phyloP scores from a whole-genome alignment of 2,113 vertebrate species.

The Aix galericulata region DNA sequence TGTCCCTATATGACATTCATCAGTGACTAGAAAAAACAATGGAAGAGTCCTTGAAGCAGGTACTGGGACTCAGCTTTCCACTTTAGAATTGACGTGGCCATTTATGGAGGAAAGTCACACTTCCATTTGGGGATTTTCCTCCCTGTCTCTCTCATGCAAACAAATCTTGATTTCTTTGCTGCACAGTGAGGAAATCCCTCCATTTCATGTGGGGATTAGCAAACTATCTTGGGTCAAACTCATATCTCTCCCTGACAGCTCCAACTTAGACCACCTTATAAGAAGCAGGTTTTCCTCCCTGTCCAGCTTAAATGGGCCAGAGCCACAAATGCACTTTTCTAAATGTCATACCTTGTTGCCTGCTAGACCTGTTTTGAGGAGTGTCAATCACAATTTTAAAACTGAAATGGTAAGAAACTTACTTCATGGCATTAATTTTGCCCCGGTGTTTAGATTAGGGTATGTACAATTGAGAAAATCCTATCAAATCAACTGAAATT shows the following conservation, averaged over 20 bases:
- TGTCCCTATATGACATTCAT: neutral
- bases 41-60: neutral
- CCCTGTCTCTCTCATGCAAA: neutral
- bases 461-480: rapidly evolving
- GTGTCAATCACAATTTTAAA: neutral
- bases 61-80: neutral
- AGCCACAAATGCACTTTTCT: neutral
- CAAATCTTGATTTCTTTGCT: neutral
- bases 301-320: neutral
- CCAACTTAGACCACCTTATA: neutral
- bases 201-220: neutral
- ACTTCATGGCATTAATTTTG: neutral
- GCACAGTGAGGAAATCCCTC: neutral
- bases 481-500: neutral
- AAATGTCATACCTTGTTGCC: neutral
- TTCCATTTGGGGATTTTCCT: neutral
- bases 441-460: neutral
- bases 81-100: neutral
- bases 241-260: neutral
- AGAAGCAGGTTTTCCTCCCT: neutral
- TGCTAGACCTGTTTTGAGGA: neutral
- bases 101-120: neutral
- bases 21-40: too few species aligned
- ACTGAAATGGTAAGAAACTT: neutral
- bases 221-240: neutral